These are phyloP conservation scores for Platichthys flesus DNA, from an alignment of 2,113 vertebrate species.

Conservation along the genomic window DNA sequence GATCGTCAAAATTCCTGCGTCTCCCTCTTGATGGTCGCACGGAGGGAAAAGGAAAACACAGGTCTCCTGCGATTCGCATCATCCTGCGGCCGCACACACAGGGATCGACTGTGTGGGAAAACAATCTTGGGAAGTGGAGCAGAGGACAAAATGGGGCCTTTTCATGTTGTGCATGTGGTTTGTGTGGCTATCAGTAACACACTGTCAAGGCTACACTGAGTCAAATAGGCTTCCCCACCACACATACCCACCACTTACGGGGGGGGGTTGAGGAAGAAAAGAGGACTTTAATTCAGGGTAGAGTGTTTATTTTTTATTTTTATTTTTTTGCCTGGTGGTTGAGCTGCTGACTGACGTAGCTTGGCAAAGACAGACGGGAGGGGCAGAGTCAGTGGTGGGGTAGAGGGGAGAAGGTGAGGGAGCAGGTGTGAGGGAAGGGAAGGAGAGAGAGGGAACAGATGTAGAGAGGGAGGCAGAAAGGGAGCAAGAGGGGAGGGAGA, in stretches of 20 bases:
- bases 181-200: constrained; percentile 36
- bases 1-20: constrained; percentile 50
- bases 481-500: constrained; percentile 5
- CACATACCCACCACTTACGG: constrained; percentile 33
- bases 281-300: constrained; percentile 8
- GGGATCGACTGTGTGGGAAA: constrained; percentile 68
- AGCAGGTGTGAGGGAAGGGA: constrained; percentile 40
- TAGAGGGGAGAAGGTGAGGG: background rate
- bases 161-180: constrained; percentile 41
- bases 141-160: background rate
- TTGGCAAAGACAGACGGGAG: constrained; percentile 1
- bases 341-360: constrained; percentile 34
- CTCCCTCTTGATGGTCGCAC: constrained; percentile 30
- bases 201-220: constrained; percentile 14
- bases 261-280: background rate
- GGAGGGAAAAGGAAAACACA: constrained; percentile 1
- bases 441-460: constrained; percentile 25
- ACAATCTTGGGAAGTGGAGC: constrained; percentile 56
- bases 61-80: constrained; percentile 53
- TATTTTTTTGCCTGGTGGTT: constrained; percentile 6
- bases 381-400: constrained; percentile 20
- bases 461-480: background rate
- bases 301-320: background rate
- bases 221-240: constrained; percentile 6
- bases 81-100: constrained; percentile 16